phyloP scores from a whole-genome alignment of 2,113 vertebrate genomes.

The Naja naja region DNA sequence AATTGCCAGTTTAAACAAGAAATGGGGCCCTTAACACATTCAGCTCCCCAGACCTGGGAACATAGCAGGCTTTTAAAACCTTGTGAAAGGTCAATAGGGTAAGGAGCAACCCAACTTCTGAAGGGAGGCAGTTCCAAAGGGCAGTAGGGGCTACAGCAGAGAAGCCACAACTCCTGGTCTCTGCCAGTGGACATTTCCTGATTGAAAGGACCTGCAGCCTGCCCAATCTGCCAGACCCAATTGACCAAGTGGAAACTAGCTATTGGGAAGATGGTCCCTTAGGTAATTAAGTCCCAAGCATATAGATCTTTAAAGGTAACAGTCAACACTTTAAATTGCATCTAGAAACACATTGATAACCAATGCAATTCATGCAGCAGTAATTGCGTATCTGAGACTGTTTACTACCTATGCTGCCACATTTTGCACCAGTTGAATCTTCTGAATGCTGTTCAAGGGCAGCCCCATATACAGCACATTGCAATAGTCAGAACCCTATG shows the following conservation, averaged over 20 bases:
- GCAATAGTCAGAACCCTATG: background rate
- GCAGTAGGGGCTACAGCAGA: too few relatives aligned
- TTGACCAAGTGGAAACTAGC: background rate
- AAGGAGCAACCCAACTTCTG: too few relatives aligned
- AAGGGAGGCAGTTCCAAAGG: too few relatives aligned
- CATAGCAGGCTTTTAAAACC: too few relatives aligned
- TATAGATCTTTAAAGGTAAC: background rate
- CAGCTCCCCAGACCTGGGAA: too few relatives aligned
- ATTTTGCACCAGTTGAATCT: background rate
- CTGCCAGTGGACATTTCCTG: too few relatives aligned
- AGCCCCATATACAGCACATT: background rate
- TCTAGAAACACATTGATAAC: background rate
- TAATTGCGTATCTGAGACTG: background rate
- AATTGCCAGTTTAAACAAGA: background rate
- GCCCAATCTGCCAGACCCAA: background rate
- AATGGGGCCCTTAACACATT: too few relatives aligned
- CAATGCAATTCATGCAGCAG: background rate
- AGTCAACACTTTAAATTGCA: background rate
- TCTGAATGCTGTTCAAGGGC: background rate
- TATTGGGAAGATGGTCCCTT: background rate
- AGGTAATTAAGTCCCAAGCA: background rate
- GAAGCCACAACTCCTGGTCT: too few relatives aligned
- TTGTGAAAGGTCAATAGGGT: too few relatives aligned
- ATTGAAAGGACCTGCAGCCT: background rate
- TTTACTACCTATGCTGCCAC: background rate